Percentiles rank a stretch among this genome's conserved stretches.
Conservation (phyloP, 23 tunicate genomes). For the Trididemnum miniatum region DNA sequence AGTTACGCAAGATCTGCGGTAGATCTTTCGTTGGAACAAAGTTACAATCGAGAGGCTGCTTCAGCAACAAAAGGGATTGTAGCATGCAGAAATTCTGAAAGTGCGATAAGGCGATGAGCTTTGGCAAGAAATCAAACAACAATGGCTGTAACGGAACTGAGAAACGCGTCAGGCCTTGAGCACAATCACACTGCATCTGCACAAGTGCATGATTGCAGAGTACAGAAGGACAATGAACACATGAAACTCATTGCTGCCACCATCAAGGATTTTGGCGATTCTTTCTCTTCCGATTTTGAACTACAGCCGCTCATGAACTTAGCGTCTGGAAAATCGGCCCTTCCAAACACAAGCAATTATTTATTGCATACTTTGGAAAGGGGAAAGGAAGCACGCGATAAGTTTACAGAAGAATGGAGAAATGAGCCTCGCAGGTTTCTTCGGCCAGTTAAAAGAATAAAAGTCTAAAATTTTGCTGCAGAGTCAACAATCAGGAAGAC, state of each 20-base stretch:
- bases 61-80: background rate
- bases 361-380: background rate
- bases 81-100: background rate
- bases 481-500: background rate
- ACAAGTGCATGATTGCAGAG: background rate
- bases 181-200: background rate
- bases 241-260: background rate
- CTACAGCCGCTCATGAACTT: background rate
- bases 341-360: background rate
- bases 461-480: background rate
- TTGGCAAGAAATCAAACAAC: background rate
- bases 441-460: background rate
- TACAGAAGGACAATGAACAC: background rate
- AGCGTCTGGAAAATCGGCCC: background rate
- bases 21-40: background rate
- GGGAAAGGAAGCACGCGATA: background rate
- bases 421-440: background rate
- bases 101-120: background rate
- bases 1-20: background rate
- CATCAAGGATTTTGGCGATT: background rate
- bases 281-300: background rate
- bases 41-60: background rate
- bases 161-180: background rate
- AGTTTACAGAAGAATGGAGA: background rate
- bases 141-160: background rate